Evolutionary conservation across 2,113 vertebrate genomes (phyloP), one percentile per base, ranked within the genome.

Genomic region (Hemiscyllium ocellatum): DNA sequence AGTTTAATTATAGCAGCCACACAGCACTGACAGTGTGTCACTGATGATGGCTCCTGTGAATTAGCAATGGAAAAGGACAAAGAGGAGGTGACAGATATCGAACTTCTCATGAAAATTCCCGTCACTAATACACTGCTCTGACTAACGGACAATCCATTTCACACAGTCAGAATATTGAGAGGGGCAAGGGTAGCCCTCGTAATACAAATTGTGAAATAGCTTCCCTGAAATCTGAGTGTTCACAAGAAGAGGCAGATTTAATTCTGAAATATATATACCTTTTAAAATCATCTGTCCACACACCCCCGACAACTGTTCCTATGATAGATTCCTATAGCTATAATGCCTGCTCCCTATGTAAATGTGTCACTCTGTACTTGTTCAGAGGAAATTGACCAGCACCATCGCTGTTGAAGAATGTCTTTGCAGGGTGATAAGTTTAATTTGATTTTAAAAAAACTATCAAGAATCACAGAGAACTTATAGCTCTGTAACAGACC

Each of bases 1-100:
- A 93, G 33, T 93, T 93, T 93, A 93, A 93, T 93, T 93, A 93
- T 66, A 93, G 89, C 89, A 37, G 61, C 61, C 61, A 66, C 0
- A 33, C 61, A 37, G 61, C 15, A 93, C 61, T 93, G 89, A 66
- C 89, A 93, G 89, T 22, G 26, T 90, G 89, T 93, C 89, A 93
- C 89, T 66, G 89, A 37, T 93, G 89, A 68, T 24, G 89, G 61
- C 61, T 93, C 15, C 61, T 93, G 89, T 93, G 89, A 93, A 68
- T 66, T 93, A 93, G 61, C 89, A 66, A 37, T 20, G 15, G 19
- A 19, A 66, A 93, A 93, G 61, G 89, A 66, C 61, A 93, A 93
- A 93, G 61, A 66, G 33, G 61, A 93, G n/a, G 89, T 93, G 61
- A 37, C 61, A 93, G 61, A 93, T 93, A 93, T 66, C 37, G 61